phyloP scores from a whole-genome alignment of 2,888 invertebrate species.

The Ashinkailepas kermadecensis region DNA sequence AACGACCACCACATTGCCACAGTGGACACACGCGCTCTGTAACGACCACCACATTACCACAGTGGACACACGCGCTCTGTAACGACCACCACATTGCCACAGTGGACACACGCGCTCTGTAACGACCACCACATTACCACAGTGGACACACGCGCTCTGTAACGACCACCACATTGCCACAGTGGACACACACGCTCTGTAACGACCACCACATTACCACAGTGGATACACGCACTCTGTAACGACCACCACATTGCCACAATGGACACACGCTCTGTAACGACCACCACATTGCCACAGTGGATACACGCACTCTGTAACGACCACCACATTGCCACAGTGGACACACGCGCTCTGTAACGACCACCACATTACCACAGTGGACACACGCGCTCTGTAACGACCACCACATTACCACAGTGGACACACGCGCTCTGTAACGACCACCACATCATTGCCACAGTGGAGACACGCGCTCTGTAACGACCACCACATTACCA shows the following conservation, averaged over 20 bases:
- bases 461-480: slow-evolving; percentile 75
- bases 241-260: too few species aligned
- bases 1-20: too few species aligned
- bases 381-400: background rate
- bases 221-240: too few species aligned
- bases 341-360: slow-evolving; percentile 17
- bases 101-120: background rate
- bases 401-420: slow-evolving; percentile 65
- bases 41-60: too few species aligned
- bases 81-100: too few species aligned
- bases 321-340: slow-evolving; percentile 34
- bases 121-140: background rate
- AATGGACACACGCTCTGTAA: background rate
- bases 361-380: too few species aligned
- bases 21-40: too few species aligned
- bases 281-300: slow-evolving; percentile 68
- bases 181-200: slow-evolving; percentile 54
- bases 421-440: slow-evolving; percentile 66
- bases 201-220: slow-evolving; percentile 36
- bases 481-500: slow-evolving; percentile 36
- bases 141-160: slow-evolving; percentile 54
- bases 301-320: slow-evolving; percentile 67
- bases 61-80: too few species aligned
- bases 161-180: slow-evolving; percentile 75
- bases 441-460: slow-evolving; percentile 54